These are phyloP conservation scores for Eledona agricola DNA, from an alignment of 2,888 invertebrate genomes.

Conservation along the genomic window DNA sequence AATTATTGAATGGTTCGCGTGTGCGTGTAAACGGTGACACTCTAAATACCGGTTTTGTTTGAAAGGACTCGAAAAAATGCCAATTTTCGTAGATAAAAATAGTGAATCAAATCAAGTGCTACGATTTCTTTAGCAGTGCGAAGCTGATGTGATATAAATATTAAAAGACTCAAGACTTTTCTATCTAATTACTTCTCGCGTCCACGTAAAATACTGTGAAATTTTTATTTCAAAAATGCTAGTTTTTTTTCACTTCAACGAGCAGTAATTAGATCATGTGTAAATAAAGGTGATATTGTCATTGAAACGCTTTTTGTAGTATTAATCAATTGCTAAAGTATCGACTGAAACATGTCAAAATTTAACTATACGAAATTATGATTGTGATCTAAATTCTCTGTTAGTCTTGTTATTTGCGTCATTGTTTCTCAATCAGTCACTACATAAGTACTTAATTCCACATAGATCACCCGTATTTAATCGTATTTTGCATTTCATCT, in stretches of 20 bases:
- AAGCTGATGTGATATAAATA: slow-evolving; percentile 40
- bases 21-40: slow-evolving; percentile 32
- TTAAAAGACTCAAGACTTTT: slow-evolving; percentile 34
- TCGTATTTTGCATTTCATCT: too few relatives aligned
- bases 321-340: slow-evolving; percentile 36
- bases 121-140: slow-evolving; percentile 34
- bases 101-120: slow-evolving; percentile 37
- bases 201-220: slow-evolving; percentile 31
- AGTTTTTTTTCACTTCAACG: slow-evolving; percentile 16
- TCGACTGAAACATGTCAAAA: slow-evolving; percentile 39
- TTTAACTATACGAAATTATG: slow-evolving; percentile 32
- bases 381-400: too few relatives aligned
- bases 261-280: slow-evolving; percentile 29
- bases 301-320: slow-evolving; percentile 37
- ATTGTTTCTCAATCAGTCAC: slow-evolving; percentile 8
- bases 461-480: too few relatives aligned
- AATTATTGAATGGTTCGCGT: slow-evolving; percentile 31
- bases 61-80: slow-evolving; percentile 30
- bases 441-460: too few relatives aligned
- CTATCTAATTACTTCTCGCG: slow-evolving; percentile 31
- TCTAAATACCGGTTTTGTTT: slow-evolving; percentile 34
- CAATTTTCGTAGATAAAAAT: slow-evolving; percentile 39
- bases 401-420: too few relatives aligned
- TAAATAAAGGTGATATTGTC: slow-evolving; percentile 35
- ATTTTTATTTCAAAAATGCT: slow-evolving; percentile 28